Evolutionary conservation across 2,888 invertebrate species (phyloP), one percentile per base, ranked within the genome.

Genomic region (Hemaris fuciformis): DNA sequence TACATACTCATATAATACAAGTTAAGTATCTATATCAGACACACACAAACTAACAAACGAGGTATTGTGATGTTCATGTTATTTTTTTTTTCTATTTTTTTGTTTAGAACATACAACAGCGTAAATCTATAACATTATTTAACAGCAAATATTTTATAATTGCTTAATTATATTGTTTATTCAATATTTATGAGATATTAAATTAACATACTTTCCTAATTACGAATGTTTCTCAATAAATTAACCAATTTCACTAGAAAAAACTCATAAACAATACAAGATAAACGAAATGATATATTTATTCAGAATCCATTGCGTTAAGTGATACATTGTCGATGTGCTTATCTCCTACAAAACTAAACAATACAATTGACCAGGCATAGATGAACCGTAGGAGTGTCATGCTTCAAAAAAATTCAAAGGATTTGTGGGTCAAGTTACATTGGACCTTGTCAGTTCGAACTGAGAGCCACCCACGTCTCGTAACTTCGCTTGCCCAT

Each of bases 401-500:
- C 60, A 23, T 46, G 18, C 41, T 46, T 59, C 20, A n/a, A 34
- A 43, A 15, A 45, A 20, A 0, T 48, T 43, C 43, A 4, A 42
- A 1, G 27, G 25, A 23, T 7, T 18, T 4, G 13, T 18, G 22
- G 72, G 62, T 69, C 70, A 62, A 41, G 25, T 62, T 58, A 67
- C 0, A 45, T 5, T 66, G 70, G 72, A 70, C 69, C 73, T 68
- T 72, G 68, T 71, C 62, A 69, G 66, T 70, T 65, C 60, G 67
- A 46, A 66, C 65, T 62, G 65, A 70, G 68, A 61, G 66, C 73
- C 75, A 70, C 81, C 82, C 73, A 81, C 82, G 72, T 76, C 72
- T 70, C 71, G 75, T 73, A 77, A 80, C 73, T 72, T 72, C 72
- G 70, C 77, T 77, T 70, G 72, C 61, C 71, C 71, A 76, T 77